Evolutionary conservation across 2,113 vertebrate species (phyloP).

Genomic region (Apteryx mantelli): DNA sequence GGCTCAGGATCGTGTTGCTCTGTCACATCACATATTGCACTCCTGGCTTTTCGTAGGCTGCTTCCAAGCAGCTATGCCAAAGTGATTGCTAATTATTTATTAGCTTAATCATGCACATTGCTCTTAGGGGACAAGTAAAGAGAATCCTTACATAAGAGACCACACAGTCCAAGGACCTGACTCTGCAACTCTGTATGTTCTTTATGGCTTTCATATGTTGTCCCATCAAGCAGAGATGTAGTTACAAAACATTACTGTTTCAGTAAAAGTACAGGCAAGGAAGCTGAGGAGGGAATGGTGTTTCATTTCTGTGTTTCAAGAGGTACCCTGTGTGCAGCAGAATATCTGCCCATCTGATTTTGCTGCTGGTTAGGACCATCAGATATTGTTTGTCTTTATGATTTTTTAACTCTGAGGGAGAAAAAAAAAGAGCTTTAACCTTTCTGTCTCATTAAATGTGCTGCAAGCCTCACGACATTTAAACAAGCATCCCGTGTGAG

Average conservation of each 20-base stretch:
- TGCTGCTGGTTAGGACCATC: background rate
- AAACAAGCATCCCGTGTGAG: conserved; percentile 49
- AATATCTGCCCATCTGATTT: conserved; percentile 1
- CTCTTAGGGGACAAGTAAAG: background rate
- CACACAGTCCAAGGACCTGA: background rate
- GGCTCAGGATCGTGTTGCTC: background rate
- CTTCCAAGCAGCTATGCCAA: background rate
- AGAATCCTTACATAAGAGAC: background rate
- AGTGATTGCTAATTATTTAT: conserved; percentile 21
- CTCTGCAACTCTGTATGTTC: background rate
- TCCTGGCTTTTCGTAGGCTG: background rate
- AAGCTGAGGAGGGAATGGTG: conserved; percentile 24
- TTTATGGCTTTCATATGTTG: background rate
- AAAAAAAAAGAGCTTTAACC: conserved; percentile 6
- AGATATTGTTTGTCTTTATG: conserved; percentile 9
- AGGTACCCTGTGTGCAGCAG: background rate
- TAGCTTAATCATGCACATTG: background rate
- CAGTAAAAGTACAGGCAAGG: background rate
- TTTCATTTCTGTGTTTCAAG: conserved; percentile 45
- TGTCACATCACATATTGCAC: background rate
- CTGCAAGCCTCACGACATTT: conserved; percentile 24
- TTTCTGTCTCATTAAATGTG: conserved; percentile 51
- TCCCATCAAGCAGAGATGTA: background rate
- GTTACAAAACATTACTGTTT: conserved; percentile 22
- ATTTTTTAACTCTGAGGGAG: background rate